Percentiles rank a stretch among this genome's conserved stretches.
These are phyloP conservation scores for Oceanites oceanicus DNA, from an alignment of 2,113 vertebrate genomes.

Conservation along the genomic window DNA sequence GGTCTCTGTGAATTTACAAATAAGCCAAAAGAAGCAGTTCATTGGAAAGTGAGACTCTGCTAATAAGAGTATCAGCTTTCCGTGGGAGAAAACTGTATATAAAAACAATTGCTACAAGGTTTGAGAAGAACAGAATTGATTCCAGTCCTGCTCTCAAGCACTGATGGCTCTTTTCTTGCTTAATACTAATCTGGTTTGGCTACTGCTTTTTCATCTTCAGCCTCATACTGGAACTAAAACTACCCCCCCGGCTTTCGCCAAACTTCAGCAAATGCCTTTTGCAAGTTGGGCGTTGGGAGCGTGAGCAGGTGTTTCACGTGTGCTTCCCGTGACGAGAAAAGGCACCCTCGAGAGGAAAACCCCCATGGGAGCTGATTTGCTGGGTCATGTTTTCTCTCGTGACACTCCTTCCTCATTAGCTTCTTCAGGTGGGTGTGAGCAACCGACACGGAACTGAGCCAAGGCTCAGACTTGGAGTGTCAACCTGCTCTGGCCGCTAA, in stretches of 20 bases:
- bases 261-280: background rate
- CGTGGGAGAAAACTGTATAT: background rate
- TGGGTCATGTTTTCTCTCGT: background rate
- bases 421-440: conserved; percentile 58
- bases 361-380: background rate
- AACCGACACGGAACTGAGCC: background rate
- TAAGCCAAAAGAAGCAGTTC: background rate
- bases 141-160: background rate
- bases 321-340: background rate
- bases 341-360: background rate
- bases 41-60: background rate
- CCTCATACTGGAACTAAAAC: background rate
- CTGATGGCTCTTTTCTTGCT: background rate
- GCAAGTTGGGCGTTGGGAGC: background rate
- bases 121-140: background rate
- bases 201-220: background rate
- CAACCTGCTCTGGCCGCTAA: background rate
- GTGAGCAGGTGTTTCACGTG: conserved; percentile 37
- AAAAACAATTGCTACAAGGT: background rate
- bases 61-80: conserved; percentile 16
- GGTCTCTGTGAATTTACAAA: conserved; percentile 6
- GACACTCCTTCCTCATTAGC: conserved; percentile 43
- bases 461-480: background rate
- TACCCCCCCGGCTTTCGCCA: background rate
- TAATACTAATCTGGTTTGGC: background rate